Evolutionary conservation across 2,797 vertebrate species (phyloP).

Genomic region (Intellagama lesueurii): DNA sequence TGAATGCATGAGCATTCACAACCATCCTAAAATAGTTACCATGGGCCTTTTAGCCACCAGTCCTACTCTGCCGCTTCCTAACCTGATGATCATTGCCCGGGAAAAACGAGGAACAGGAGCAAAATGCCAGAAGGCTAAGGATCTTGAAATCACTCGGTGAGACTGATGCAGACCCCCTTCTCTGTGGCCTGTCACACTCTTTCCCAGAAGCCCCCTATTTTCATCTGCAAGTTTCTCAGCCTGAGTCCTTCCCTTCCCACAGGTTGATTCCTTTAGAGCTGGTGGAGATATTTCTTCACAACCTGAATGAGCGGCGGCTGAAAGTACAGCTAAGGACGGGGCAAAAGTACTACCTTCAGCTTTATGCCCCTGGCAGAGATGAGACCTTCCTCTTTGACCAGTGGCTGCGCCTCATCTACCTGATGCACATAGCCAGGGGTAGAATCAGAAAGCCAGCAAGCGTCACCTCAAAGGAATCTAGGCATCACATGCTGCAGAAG

Average conservation of each 20-base stretch:
- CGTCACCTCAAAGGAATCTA: neutral
- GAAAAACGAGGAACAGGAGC: neutral
- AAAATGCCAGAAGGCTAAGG: neutral
- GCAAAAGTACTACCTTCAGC: slow-evolving; percentile 64
- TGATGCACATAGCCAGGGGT: neutral
- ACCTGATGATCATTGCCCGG: slow-evolving; percentile 64
- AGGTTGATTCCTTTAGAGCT: slow-evolving; percentile 65
- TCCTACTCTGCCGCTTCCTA: slow-evolving; percentile 52
- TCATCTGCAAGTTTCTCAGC: neutral
- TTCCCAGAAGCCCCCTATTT: neutral
- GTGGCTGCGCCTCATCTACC: slow-evolving; percentile 62
- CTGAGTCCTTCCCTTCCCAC: neutral
- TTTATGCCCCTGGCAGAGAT: slow-evolving; percentile 38
- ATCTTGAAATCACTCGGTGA: slow-evolving; percentile 66
- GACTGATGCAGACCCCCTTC: too few relatives aligned
- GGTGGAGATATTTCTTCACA: slow-evolving; percentile 50
- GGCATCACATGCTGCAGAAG: neutral
- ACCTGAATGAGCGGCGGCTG: slow-evolving; percentile 39
- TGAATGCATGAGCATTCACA: slow-evolving; percentile 47
- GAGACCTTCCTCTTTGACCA: slow-evolving; percentile 53
- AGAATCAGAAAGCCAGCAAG: neutral
- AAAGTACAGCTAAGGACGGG: slow-evolving; percentile 59
- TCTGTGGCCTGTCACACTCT: neutral
- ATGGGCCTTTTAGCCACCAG: slow-evolving; percentile 61
- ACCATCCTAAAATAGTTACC: slow-evolving; percentile 53